Evolutionary conservation across 1,140 invertebrate species (phyloP).

Genomic region (Pteromalus puparum): DNA sequence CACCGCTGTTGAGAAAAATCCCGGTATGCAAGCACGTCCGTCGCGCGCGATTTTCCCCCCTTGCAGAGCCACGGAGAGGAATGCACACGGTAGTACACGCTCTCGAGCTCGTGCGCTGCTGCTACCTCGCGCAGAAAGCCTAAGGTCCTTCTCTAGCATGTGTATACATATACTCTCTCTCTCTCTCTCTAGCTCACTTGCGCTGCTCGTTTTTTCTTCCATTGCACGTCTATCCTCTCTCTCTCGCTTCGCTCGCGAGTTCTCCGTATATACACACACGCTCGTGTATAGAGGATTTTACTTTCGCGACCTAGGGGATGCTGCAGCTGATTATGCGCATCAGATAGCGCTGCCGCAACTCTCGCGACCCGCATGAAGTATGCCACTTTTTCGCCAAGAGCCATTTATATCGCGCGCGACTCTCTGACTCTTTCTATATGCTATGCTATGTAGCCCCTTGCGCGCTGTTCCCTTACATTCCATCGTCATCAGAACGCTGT

Average conservation of each 20-base stretch:
- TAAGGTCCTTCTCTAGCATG: slow-evolving; percentile 2
- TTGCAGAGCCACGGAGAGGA: slow-evolving; percentile 5
- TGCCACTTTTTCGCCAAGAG: background rate
- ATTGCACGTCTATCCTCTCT: background rate
- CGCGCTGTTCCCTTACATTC: too few relatives aligned
- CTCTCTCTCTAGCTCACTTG: background rate
- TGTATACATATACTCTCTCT: background rate
- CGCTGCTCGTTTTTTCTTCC: background rate
- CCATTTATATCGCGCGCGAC: background rate
- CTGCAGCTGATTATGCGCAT: slow-evolving; percentile 4
- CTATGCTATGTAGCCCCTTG: too few relatives aligned
- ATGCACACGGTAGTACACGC: slow-evolving; percentile 37
- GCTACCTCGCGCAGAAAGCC: too few relatives aligned
- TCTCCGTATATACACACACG: background rate
- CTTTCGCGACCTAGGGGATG: slow-evolving; percentile 12
- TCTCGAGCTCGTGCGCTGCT: background rate
- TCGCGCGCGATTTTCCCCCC: background rate
- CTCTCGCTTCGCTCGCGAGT: background rate
- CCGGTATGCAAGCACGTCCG: slow-evolving; percentile 11
- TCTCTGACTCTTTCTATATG: background rate
- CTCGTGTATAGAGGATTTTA: slow-evolving; percentile 26
- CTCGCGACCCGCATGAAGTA: background rate
- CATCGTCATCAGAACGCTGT: background rate
- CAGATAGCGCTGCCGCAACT: background rate
- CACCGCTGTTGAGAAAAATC: background rate